phyloP scores from a whole-genome alignment of 2,888 invertebrate genomes.

The Theretra japonica region DNA sequence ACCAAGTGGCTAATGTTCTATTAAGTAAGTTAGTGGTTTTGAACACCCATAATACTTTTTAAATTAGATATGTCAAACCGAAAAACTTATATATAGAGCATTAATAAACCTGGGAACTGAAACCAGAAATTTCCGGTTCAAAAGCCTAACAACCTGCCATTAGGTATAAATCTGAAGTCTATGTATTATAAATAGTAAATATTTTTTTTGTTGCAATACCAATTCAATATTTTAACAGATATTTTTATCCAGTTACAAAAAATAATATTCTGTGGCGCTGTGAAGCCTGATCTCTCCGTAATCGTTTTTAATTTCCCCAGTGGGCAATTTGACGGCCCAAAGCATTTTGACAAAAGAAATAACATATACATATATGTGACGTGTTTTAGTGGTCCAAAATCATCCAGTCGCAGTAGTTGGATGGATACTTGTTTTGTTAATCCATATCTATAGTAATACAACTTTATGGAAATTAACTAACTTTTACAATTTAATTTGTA shows the following conservation, averaged over 20 bases:
- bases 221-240: neutral
- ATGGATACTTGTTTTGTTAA: too few relatives aligned
- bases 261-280: constrained; percentile 1
- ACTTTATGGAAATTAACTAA: neutral
- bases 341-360: constrained; percentile 3
- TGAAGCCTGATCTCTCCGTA: neutral
- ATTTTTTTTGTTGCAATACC: neutral
- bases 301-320: constrained; percentile 24
- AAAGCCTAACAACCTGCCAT: too few relatives aligned
- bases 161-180: too few relatives aligned
- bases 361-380: neutral
- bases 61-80: neutral
- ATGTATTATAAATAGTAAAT: neutral
- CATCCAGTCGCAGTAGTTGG: too few relatives aligned
- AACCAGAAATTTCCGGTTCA: too few relatives aligned
- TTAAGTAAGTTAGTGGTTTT: too few relatives aligned
- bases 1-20: too few relatives aligned
- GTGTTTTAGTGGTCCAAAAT: neutral
- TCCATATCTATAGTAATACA: neutral
- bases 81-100: too few relatives aligned
- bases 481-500: too few relatives aligned
- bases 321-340: constrained; percentile 15
- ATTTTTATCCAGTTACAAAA: neutral
- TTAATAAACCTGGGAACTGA: too few relatives aligned
- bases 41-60: neutral